phyloP scores from a whole-genome alignment of 30 jellyfish, hydroid and myxozoan genomes.

The Hydractinia echinata region DNA sequence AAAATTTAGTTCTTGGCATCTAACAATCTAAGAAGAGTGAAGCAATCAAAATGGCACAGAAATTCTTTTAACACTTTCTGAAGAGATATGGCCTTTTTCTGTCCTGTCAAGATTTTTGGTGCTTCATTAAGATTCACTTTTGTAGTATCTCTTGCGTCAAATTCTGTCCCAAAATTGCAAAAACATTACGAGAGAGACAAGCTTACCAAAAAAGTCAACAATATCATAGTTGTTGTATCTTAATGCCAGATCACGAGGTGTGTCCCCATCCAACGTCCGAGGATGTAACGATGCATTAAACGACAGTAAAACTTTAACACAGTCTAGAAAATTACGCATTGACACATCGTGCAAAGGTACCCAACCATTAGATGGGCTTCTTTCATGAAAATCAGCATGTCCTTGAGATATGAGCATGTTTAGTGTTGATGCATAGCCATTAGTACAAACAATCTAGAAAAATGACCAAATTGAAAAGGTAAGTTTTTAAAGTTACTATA shows the following conservation, averaged over 20 bases:
- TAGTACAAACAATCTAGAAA: constrained; percentile 65
- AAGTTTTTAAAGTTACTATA: not conserved
- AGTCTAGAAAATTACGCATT: constrained; percentile 58
- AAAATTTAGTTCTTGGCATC: no score
- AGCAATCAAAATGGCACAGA: not conserved
- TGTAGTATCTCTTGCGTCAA: not conserved
- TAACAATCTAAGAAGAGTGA: no score
- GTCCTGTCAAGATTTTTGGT: not conserved
- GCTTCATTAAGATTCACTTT: not conserved
- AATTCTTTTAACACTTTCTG: not conserved
- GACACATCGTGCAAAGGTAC: constrained; percentile 92
- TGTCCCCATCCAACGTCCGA: constrained; percentile 79
- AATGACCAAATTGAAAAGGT: not conserved
- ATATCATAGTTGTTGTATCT: constrained; percentile 57
- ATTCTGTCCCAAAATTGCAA: not conserved
- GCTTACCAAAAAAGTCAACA: constrained; percentile 75
- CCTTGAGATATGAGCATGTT: constrained; percentile 64
- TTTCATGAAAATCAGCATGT: constrained; percentile 72
- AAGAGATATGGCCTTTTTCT: not conserved
- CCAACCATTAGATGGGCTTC: constrained; percentile 74
- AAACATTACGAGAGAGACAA: not conserved
- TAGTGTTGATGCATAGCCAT: constrained; percentile 62
- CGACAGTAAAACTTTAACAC: constrained; percentile 64
- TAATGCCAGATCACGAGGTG: constrained; percentile 86
- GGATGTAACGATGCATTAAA: constrained; percentile 90